Base-by-base conservation (phyloP, 2,113 vertebrate genomes). In the Takifugu bimaculatus region DNA sequence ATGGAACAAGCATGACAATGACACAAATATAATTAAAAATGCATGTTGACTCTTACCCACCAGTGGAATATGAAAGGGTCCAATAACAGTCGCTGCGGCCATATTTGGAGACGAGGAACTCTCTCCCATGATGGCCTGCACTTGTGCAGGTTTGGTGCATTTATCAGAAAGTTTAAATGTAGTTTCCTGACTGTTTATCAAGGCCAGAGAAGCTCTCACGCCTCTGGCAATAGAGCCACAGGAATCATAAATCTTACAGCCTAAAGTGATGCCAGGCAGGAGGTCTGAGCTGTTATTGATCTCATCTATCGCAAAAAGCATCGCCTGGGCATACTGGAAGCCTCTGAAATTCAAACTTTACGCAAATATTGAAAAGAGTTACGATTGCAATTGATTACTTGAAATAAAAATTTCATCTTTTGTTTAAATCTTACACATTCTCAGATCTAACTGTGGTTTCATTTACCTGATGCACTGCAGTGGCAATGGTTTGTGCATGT, bases 291-390 rank as follows among this genome's bases (percentile, higher is more conserved):
- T 89, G 69, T 90, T 89, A 57, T 92, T 92, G 39, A 92, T 90
- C 65, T 92, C 88, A 48, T 88, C 86, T 39, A 89, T 86, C 20
- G 91, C 87, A 82, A 90, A 92, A 5, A 89, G 72, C 88, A 91
- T 87, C 4, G 90, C 80, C 64, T 89, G 88, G 20, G 83, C 72
- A 65, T 77, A 88, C 59, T 91, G 91, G 65, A 91, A 86, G 1
- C 71, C 86, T 73, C 88, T 90, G 67, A 88, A 88, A 76, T 90
- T 84, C 39, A 91, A 72, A 71, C 90, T 91, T n/a, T n/a, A 72
- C 54, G 12, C 26, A 70, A 4, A 71, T 0, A 58, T 48, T n/a
- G 15, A n/a, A n/a, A 15, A n/a, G 14, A 5, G 45, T 14, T n/a
- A 48, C 9, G 2, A n/a, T n/a, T n/a, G n/a, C n/a, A n/a, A n/a